Base-by-base conservation (phyloP, 2,113 vertebrate genomes). In the Turdus rufiventris region DNA sequence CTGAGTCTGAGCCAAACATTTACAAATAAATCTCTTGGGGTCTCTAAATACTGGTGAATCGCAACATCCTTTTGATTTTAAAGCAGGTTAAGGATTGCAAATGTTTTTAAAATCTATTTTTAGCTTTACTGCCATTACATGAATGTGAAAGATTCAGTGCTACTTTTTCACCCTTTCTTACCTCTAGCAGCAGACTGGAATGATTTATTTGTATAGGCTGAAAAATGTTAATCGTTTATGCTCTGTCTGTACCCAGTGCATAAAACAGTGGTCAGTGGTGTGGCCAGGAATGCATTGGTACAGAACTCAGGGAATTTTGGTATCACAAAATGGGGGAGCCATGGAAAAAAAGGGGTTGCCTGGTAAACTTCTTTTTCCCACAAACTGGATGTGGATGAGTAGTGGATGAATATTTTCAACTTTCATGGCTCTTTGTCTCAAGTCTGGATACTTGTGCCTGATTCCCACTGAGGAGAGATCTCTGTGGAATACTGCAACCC, bases 11-110 rank as follows among this genome's bases (percentile, higher is more conserved):
- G 82, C 60, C 88, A 95, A 40, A 48, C 61, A 54, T 84, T 96
- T 86, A 56, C 51, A 88, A 95, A 77, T 85, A 80, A 93, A 93
- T 92, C 78, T 83, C 88, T 56, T 43, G 58, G 34, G 71, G 26
- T 82, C 71, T 90, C 20, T 83, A 77, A 91, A 83, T 60, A 43
- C 67, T 76, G 14, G 38, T 0, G 1, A 87, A 91, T 61, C 65
- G 63, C 62, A 31, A 62, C 15, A 56, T 83, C 18, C 3, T 43
- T 93, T 93, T 71, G 67, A 89, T 95, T 91, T 88, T 75, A 90
- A 80, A 23, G 50, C 38, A 93, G 62, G 76, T 85, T 66, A 85
- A 80, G 74, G 85, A 90, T 91, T 93, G 42, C 58, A 9, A 84
- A 45, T 90, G 62, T 56, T 95, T 90, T 60, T 50, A 42, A 56